A percentile compares a stretch with the other conserved stretches of the same genome.
These are phyloP conservation scores for Esox niger DNA, from an alignment of 2,113 vertebrate genomes.

Conservation along the genomic window DNA sequence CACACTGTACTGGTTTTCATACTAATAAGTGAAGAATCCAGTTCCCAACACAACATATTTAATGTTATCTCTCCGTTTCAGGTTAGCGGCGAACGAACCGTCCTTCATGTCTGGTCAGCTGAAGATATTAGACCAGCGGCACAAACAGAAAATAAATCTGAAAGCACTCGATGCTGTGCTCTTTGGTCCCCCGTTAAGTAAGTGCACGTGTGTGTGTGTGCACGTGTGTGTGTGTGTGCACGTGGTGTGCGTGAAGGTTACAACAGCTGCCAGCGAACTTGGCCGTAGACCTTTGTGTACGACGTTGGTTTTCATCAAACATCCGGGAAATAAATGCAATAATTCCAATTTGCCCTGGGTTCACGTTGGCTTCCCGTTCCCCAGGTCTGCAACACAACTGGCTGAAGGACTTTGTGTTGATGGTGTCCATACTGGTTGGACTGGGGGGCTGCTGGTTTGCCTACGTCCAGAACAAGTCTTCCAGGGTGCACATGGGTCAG, in stretches of 20 bases:
- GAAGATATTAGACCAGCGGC: conserved; percentile 94
- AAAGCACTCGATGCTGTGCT: conserved; percentile 96
- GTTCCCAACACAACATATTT: neutral
- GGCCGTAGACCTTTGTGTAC: too few species aligned
- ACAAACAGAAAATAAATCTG: conserved; percentile 95
- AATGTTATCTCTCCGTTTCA: conserved; percentile 61
- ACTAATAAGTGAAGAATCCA: neutral
- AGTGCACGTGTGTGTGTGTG: conserved; percentile 60
- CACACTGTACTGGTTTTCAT: neutral
- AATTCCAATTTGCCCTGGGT: too few species aligned
- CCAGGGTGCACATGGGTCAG: conserved; percentile 92
- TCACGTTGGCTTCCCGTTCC: neutral
- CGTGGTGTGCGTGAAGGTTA: neutral
- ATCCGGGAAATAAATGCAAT: too few species aligned
- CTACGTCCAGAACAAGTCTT: conserved; percentile 93
- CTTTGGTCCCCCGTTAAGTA: conserved; percentile 92
- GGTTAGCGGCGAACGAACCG: conserved; percentile 93
- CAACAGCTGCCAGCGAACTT: too few species aligned
- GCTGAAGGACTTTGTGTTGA: conserved; percentile 97
- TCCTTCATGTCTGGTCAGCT: conserved; percentile 90
- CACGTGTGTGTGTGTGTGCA: neutral
- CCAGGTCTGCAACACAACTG: conserved; percentile 94
- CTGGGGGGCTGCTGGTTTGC: conserved; percentile 99
- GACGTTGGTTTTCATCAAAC: too few species aligned
- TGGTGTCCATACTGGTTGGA: conserved; percentile 94